These are phyloP conservation scores for Pseudonaja textilis DNA, from an alignment of 2,113 vertebrate genomes.

Conservation along the genomic window DNA sequence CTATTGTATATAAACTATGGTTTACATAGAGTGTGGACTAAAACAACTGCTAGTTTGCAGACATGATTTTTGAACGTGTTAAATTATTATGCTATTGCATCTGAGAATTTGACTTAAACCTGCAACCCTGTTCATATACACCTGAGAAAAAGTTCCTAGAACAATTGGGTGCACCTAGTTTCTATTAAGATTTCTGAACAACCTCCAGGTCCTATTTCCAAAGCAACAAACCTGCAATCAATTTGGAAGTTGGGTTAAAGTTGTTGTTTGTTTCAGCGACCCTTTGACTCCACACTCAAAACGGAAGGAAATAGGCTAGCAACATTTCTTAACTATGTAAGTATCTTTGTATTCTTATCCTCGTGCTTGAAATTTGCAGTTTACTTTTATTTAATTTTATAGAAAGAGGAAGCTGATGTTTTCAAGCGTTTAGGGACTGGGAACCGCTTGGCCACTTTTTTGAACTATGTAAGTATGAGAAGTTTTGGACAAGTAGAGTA, in stretches of 20 bases:
- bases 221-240: slow-evolving; percentile 1
- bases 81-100: not conserved
- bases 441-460: slow-evolving; percentile 98
- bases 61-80: not conserved
- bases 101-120: not conserved
- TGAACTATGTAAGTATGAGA: slow-evolving; percentile 97
- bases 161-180: not conserved
- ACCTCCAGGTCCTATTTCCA: slow-evolving; percentile 17
- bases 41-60: not conserved
- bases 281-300: slow-evolving; percentile 95
- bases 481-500: slow-evolving; percentile 20
- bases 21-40: not conserved
- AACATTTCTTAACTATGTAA: slow-evolving; percentile 99
- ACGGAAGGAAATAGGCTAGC: slow-evolving; percentile 98
- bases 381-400: slow-evolving; percentile 90
- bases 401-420: slow-evolving; percentile 98
- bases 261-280: slow-evolving; percentile 97
- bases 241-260: slow-evolving; percentile 73
- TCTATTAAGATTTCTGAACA: not conserved
- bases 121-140: not conserved
- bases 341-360: slow-evolving; percentile 72
- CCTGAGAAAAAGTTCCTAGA: not conserved
- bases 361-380: slow-evolving; percentile 67
- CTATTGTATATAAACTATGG: not conserved
- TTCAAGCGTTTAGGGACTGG: slow-evolving; percentile 99